These are phyloP conservation scores for Holocentrus rufus DNA, from an alignment of 2,797 vertebrate species.

Conservation along the genomic window DNA sequence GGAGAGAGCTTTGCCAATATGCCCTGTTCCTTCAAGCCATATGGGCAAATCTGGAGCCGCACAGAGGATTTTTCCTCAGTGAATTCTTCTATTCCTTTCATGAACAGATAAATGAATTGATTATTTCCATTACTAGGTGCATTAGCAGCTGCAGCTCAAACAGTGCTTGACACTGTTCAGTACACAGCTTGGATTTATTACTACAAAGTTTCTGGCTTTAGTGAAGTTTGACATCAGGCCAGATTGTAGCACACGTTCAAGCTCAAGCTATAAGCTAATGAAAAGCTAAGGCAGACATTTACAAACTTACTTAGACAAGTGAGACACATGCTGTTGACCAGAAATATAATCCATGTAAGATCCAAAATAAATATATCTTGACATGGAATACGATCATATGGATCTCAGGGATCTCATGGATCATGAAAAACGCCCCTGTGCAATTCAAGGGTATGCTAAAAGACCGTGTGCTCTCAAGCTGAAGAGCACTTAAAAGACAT, in stretches of 20 bases:
- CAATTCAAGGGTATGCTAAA: conserved; percentile 17
- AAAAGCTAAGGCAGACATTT: conserved; percentile 30
- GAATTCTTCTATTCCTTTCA: conserved; percentile 1
- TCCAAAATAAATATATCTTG: not conserved
- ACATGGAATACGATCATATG: not conserved
- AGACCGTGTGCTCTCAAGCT: conserved; percentile 7
- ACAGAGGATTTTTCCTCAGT: not conserved
- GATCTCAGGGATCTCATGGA: not conserved
- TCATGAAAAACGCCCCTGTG: not conserved
- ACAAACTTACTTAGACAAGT: conserved; percentile 14
- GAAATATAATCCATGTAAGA: not conserved
- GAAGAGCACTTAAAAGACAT: not conserved
- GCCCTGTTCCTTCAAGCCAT: conserved; percentile 24
- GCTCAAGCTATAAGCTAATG: conserved; percentile 1
- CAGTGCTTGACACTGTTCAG: conserved; percentile 40
- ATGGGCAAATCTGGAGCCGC: not conserved
- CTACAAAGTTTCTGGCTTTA: conserved; percentile 7
- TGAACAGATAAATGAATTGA: conserved; percentile 19
- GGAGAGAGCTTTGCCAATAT: conserved; percentile 52
- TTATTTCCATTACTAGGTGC: conserved; percentile 10
- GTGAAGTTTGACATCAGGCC: conserved; percentile 16
- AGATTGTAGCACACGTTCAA: not conserved
- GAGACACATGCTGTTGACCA: conserved; percentile 12
- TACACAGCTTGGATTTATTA: conserved; percentile 39
- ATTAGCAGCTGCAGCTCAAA: conserved; percentile 28